Base-by-base conservation (phyloP, 1,140 invertebrate species). In the Pogonognathellus flavescens region DNA sequence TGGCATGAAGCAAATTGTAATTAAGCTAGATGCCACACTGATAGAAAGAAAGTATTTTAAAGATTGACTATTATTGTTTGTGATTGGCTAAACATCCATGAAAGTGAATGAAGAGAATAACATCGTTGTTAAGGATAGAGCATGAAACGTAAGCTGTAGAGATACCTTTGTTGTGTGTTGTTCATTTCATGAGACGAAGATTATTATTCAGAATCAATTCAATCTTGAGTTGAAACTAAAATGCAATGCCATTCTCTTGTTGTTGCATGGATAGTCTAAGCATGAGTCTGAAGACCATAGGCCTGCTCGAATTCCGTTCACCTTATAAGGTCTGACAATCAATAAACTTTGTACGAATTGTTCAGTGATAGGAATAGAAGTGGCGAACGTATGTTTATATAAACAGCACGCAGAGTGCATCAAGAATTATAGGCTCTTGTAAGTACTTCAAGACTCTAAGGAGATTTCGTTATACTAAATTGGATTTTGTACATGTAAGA, bases 311-410 rank as follows among this genome's bases (percentile, higher is more conserved):
- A 76, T 76, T 76, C 70, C 70, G 70, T 14, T 76, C 70, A 76
- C 70, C 70, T 76, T 76, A 76, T 76, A 76, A 50, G 70, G 70
- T 16, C 70, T 18, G 11, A 76, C 70, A 76, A 76, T 76, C 70
- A 76, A 76, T 76, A 76, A 50, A 76, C 70, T 49, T 41, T 6
- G 31, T 41, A 76, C 70, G 41, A 49, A 76, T 76, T 76, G 70
- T 50, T 76, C 49, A 50, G 70, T 76, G 70, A 76, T 76, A 49
- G 70, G 14, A 8, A 76, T 76, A 31, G 41, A 50, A 10, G 31
- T 9, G 31, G 41, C 13, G 66, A 16, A 14, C 1, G n/a, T 57
- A 57, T 1, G 1, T n/a, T 2, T 57, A 57, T 57, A 57, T 57
- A 57, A 57, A 41, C 6, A 6, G 2, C 6, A 41, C 31, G 31